phyloP scores from a whole-genome alignment of 2,888 invertebrate species.

The Drosophila suboccidentalis region DNA sequence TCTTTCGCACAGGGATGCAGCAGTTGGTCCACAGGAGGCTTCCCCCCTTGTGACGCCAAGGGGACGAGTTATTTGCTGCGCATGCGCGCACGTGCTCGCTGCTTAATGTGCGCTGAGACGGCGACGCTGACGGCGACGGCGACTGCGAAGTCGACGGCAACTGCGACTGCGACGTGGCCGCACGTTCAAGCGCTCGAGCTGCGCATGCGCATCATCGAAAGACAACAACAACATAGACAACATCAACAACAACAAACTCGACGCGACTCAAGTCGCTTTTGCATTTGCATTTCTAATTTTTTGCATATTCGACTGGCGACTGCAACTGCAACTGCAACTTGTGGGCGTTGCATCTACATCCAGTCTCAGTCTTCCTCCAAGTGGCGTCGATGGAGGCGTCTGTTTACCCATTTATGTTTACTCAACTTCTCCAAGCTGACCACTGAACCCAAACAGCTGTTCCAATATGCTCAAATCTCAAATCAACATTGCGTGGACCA shows the following conservation, averaged over 20 bases:
- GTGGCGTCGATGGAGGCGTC: slow-evolving; percentile 44
- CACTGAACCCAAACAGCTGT: slow-evolving; percentile 27
- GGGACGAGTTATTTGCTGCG: slow-evolving; percentile 76
- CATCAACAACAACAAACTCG: background rate
- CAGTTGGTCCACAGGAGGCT: slow-evolving; percentile 34
- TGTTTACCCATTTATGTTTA: slow-evolving; percentile 30
- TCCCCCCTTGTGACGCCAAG: background rate
- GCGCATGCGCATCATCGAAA: slow-evolving; percentile 72
- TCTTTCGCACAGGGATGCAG: slow-evolving; percentile 34
- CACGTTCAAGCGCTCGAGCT: slow-evolving; percentile 67
- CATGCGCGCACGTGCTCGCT: slow-evolving; percentile 80
- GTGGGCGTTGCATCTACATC: slow-evolving; percentile 49
- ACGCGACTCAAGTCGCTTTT: slow-evolving; percentile 55
- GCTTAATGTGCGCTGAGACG: slow-evolving; percentile 61
- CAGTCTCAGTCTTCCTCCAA: background rate
- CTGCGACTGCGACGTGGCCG: slow-evolving; percentile 51
- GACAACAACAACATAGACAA: slow-evolving; percentile 31
- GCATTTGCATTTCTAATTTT: slow-evolving; percentile 82
- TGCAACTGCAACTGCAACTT: slow-evolving; percentile 50
- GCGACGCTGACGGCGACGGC: slow-evolving; percentile 31
- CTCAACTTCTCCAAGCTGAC: slow-evolving; percentile 21
- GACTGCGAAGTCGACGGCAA: slow-evolving; percentile 30
- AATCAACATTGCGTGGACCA: background rate
- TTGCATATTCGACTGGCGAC: slow-evolving; percentile 49
- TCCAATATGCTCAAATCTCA: slow-evolving; percentile 12